Percentiles rank a stretch among this genome's conserved stretches.
Conservation (phyloP, 2,888 invertebrate species). For the Platycheirus albimanus region DNA sequence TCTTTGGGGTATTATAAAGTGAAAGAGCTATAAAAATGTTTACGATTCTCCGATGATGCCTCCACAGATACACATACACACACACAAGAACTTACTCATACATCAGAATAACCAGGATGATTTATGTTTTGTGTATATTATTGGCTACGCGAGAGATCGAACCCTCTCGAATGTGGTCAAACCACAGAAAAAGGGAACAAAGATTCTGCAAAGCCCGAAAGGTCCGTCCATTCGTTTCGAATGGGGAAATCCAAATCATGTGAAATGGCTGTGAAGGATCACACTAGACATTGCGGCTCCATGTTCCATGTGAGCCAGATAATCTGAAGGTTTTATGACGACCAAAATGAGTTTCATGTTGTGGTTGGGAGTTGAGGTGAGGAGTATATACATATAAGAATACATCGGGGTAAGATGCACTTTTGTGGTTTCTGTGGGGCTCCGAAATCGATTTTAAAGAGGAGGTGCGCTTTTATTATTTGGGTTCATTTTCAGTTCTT, state of each 20-base stretch:
- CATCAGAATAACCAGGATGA: conserved; percentile 64
- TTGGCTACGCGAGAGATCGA: conserved; percentile 57
- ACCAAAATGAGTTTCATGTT: conserved; percentile 54
- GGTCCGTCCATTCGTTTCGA: conserved; percentile 38
- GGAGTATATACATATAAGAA: no score
- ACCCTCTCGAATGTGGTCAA: conserved; percentile 58
- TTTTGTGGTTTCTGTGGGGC: conserved; percentile 39
- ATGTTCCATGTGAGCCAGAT: conserved; percentile 51
- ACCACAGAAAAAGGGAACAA: conserved; percentile 13
- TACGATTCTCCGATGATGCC: conserved; percentile 35
- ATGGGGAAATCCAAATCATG: conserved; percentile 12
- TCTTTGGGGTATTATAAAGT: background rate
- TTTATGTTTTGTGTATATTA: conserved; percentile 73
- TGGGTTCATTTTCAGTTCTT: no score
- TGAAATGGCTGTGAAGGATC: conserved; percentile 20
- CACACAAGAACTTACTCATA: conserved; percentile 13
- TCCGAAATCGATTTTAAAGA: conserved; percentile 66
- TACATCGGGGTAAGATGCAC: conserved; percentile 3
- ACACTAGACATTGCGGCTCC: conserved; percentile 69
- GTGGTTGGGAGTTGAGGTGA: conserved; percentile 16
- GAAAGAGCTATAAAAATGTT: conserved; percentile 40
- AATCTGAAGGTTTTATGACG: conserved; percentile 40
- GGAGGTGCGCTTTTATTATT: conserved; percentile 8
- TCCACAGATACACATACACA: conserved; percentile 6
- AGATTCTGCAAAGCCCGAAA: conserved; percentile 30